Percentiles rank a stretch among this genome's conserved stretches.
Evolutionary conservation across 2,888 invertebrate genomes (phyloP).

Genomic region (Lasioglossum calceatum): DNA sequence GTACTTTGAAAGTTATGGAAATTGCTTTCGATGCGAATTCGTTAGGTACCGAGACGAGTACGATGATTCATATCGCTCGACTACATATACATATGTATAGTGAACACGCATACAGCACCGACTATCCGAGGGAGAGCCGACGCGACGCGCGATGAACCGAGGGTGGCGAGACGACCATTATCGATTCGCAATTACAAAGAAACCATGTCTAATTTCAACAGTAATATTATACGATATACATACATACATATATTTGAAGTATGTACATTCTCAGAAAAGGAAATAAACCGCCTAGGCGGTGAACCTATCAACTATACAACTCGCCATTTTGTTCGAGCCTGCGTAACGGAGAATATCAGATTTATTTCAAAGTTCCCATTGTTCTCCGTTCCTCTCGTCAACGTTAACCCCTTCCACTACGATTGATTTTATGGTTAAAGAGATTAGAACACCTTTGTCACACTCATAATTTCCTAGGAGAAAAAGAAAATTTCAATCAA

Average conservation of each 20-base stretch:
- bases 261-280: constrained; percentile 11
- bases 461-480: too few species aligned
- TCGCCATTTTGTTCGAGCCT: constrained; percentile 17
- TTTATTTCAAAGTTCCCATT: neutral
- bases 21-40: constrained; percentile 21
- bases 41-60: constrained; percentile 3
- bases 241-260: constrained; percentile 5
- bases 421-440: too few species aligned
- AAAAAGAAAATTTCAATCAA: too few species aligned
- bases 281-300: constrained; percentile 11
- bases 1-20: constrained; percentile 68
- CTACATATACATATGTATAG: neutral
- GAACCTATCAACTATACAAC: constrained; percentile 11
- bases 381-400: too few species aligned
- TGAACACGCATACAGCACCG: constrained; percentile 4
- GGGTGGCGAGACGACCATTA: neutral
- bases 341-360: neutral
- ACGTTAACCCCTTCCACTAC: neutral
- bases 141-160: constrained; percentile 2
- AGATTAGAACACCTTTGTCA: too few species aligned
- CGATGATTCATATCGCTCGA: neutral
- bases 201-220: constrained; percentile 22
- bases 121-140: constrained; percentile 10
- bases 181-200: constrained; percentile 28
- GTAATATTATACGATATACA: constrained; percentile 16